Percentiles rank a stretch among this genome's conserved stretches.
Conservation (phyloP, 2,797 vertebrate genomes). For the Sebastes vulpes region DNA sequence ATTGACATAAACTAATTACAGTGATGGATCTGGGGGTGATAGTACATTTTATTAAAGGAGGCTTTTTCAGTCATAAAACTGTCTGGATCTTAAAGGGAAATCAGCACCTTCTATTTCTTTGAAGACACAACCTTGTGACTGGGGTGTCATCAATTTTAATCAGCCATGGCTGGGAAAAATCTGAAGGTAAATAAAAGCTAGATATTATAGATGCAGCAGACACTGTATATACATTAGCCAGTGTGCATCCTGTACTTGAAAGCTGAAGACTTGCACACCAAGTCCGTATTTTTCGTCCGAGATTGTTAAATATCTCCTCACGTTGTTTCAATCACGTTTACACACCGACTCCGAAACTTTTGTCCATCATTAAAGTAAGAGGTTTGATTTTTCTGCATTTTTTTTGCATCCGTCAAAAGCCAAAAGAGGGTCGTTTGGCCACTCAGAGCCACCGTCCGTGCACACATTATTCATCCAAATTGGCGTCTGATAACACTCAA, state of each 20-base stretch:
- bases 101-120: background rate
- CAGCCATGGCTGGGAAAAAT: background rate
- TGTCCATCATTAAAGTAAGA: too few relatives aligned
- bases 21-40: background rate
- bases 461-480: too few relatives aligned
- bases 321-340: too few relatives aligned
- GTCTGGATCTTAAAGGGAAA: background rate
- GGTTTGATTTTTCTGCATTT: too few relatives aligned
- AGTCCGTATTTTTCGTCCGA: too few relatives aligned
- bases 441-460: too few relatives aligned
- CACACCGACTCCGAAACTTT: too few relatives aligned
- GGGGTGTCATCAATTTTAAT: background rate
- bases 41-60: background rate
- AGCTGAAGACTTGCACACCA: background rate
- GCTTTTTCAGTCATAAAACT: slow-evolving; percentile 2
- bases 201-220: background rate
- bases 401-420: too few relatives aligned
- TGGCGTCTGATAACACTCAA: too few relatives aligned
- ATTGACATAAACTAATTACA: background rate
- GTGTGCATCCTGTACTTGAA: background rate
- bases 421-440: fast-evolving
- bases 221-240: too few relatives aligned
- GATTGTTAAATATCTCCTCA: too few relatives aligned
- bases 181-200: background rate
- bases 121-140: background rate